Base-by-base conservation (phyloP, 2,888 invertebrate species). In the Apotomis betuletana region DNA sequence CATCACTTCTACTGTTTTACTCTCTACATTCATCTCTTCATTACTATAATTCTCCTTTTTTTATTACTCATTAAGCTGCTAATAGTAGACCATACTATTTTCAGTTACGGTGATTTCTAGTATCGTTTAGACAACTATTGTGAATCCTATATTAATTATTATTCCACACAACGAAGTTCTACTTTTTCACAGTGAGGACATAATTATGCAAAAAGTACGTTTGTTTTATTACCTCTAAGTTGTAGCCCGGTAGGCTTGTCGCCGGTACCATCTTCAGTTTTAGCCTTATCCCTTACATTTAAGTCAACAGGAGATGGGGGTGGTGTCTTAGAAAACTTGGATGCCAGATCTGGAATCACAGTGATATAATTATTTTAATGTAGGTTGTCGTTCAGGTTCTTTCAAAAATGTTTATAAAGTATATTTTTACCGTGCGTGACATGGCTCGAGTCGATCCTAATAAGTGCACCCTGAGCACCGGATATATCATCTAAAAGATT, bases 231-330 rank as follows among this genome's bases (percentile, higher is more conserved):
- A 93, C 94, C 93, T 90, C 86, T 92, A 51, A 90, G 89, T 86
- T 91, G 91, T 79, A 92, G 92, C 85, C 91, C 92, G 82, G 85
- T 79, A 62, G 83, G 84, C 81, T 90, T 92, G 41, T 92, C 93
- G 75, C 86, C 84, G 81, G 83, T 70, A 76, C 80, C 76, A 69
- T 91, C 88, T 8, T 90, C 89, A 73, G 86, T 76, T 84, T 94
- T 94, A 76, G 90, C 85, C 85, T 91, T 94, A 74, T 94, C 94
- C 81, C 89, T 91, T 75, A 89, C 81, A 75, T 91, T 93, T 81
- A 96, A 94, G 85, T 96, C 96, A 69, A 96, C 95, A 54, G 96
- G 96, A 78, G 96, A 96, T 6, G 96, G 96, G 64, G 96, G 96
- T 75, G 96, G 96, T 74, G 96, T 96, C 85, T 95, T 95, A 52